These are phyloP conservation scores for Erpobdella octoculata DNA, from an alignment of 2,888 invertebrate genomes.

Conservation along the genomic window DNA sequence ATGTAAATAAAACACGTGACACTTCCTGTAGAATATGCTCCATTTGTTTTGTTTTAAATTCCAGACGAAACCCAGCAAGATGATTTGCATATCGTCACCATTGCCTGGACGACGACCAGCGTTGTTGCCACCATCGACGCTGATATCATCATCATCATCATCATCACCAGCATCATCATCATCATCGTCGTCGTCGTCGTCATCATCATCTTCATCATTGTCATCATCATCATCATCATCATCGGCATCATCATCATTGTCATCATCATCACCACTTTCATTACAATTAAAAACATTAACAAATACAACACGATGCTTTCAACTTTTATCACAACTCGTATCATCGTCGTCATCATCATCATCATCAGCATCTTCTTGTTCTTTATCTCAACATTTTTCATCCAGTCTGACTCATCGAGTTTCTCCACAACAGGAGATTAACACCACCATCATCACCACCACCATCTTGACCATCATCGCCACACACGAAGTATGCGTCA, in stretches of 20 bases:
- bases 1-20: too few species aligned
- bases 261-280: background rate
- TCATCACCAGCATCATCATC: background rate
- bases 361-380: background rate
- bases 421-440: background rate
- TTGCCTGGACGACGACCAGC: background rate
- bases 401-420: background rate
- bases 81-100: background rate
- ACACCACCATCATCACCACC: background rate
- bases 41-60: too few species aligned
- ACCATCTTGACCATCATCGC: background rate
- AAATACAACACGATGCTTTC: background rate
- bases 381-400: too few species aligned
- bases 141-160: background rate
- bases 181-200: background rate
- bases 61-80: background rate
- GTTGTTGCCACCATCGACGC: background rate
- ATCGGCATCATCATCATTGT: conserved; percentile 6
- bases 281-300: background rate
- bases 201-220: background rate
- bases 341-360: conserved; percentile 13
- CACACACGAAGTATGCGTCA: too few species aligned
- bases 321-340: background rate
- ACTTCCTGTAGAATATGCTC: too few species aligned
- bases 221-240: conserved; percentile 1